Conservation (phyloP, 64 coral and sea anemone species). For the Stylophora pistillata region DNA sequence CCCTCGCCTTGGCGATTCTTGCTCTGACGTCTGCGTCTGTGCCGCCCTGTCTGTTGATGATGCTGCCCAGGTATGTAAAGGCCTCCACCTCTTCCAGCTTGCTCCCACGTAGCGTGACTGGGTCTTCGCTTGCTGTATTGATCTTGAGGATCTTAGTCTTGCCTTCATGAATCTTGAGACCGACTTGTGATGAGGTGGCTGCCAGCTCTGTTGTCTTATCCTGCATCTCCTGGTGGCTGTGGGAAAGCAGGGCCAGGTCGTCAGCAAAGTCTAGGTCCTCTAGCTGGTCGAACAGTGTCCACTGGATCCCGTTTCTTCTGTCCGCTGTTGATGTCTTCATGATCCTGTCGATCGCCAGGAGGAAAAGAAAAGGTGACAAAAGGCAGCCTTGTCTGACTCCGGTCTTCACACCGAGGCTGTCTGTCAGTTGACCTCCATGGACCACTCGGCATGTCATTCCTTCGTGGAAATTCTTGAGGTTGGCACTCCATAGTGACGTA, state of each 20-base stretch:
- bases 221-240: conserved; percentile 18
- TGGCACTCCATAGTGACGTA: conserved; percentile 1
- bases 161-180: no score
- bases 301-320: conserved; percentile 38
- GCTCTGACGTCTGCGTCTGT: no score
- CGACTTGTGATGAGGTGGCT: background rate
- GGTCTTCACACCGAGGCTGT: background rate
- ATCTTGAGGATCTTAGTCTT: no score
- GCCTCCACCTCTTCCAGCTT: no score
- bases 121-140: no score
- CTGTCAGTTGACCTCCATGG: background rate
- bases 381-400: no score
- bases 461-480: background rate
- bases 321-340: background rate
- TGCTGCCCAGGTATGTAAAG: no score
- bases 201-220: background rate
- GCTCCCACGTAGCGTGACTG: no score
- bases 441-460: conserved; percentile 3
- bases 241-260: conserved; percentile 22
- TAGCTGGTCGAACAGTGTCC: no score
- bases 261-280: conserved; percentile 47
- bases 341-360: no score
- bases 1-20: no score
- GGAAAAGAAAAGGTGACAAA: conserved; percentile 31
- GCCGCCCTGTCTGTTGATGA: no score